Conservation (phyloP, 37 sponge, comb jelly and placozoan species). For the Beroe ovata region DNA sequence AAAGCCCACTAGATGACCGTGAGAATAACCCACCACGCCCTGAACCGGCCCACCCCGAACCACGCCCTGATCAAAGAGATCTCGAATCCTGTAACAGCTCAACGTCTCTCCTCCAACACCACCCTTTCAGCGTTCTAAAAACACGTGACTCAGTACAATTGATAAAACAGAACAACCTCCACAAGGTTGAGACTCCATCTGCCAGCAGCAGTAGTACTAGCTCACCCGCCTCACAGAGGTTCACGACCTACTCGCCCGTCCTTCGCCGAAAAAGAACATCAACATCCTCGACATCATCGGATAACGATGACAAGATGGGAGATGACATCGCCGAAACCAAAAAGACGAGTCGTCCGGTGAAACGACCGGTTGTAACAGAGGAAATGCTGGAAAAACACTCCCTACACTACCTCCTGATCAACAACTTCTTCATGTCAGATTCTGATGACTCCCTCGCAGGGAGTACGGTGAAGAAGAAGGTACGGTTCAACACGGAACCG, state of each 20-base stretch:
- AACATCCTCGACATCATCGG: background rate
- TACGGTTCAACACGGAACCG: constrained; percentile 9
- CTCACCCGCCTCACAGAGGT: background rate
- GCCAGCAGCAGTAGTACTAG: background rate
- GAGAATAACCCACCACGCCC: too few species aligned
- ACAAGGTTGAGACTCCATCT: background rate
- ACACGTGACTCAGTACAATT: constrained; percentile 34
- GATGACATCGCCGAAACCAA: background rate
- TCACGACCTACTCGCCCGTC: background rate
- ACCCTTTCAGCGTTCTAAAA: too few species aligned
- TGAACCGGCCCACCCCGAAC: too few species aligned
- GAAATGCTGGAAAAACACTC: constrained; percentile 63
- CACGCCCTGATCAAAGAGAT: too few species aligned
- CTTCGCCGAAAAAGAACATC: background rate
- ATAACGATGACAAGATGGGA: background rate
- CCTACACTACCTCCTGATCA: constrained; percentile 42
- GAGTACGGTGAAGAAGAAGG: background rate
- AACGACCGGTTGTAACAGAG: background rate
- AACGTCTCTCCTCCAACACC: too few species aligned
- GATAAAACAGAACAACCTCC: background rate
- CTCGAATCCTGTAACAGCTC: too few species aligned
- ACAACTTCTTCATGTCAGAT: constrained; percentile 64
- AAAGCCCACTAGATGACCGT: too few species aligned
- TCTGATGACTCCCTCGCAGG: background rate
- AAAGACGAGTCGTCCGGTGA: background rate